phyloP scores from a whole-genome alignment of 2,797 vertebrate species.

The Chaunax sp. region DNA sequence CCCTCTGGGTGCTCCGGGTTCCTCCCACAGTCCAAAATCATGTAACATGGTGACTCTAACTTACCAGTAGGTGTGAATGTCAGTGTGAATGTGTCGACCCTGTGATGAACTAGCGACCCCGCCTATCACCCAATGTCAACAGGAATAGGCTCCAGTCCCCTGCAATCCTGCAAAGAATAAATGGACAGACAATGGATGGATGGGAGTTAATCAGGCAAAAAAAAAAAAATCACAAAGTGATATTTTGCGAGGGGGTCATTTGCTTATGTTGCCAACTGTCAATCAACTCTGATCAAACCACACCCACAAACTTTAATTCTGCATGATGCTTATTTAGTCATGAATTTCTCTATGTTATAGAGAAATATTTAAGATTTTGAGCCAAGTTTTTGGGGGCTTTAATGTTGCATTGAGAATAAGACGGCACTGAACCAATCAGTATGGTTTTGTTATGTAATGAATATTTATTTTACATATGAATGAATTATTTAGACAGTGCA shows the following conservation, averaged over 20 bases:
- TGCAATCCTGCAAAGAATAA: no score
- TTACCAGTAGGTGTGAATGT: no score
- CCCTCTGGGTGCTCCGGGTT: no score
- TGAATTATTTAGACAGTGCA: constrained; percentile 35
- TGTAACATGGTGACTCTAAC: no score
- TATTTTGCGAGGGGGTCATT: not conserved
- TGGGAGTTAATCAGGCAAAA: no score
- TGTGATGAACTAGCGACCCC: no score
- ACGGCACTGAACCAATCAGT: constrained; percentile 33
- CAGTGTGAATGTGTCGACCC: no score
- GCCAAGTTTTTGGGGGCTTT: constrained; percentile 15
- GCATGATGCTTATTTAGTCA: constrained; percentile 4
- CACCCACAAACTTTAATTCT: not conserved
- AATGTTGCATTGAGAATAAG: constrained; percentile 30
- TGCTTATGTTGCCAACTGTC: constrained; percentile 8
- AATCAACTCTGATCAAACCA: not conserved
- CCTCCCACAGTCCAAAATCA: no score
- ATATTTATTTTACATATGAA: constrained; percentile 31
- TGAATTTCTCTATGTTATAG: constrained; percentile 34
- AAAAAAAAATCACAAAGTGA: not conserved
- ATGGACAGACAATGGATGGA: no score
- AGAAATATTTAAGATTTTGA: constrained; percentile 24
- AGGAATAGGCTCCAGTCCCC: no score
- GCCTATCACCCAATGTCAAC: no score
- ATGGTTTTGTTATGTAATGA: constrained; percentile 17